These are phyloP conservation scores for Phoenicopterus ruber DNA, from an alignment of 2,113 vertebrate species.

Conservation along the genomic window DNA sequence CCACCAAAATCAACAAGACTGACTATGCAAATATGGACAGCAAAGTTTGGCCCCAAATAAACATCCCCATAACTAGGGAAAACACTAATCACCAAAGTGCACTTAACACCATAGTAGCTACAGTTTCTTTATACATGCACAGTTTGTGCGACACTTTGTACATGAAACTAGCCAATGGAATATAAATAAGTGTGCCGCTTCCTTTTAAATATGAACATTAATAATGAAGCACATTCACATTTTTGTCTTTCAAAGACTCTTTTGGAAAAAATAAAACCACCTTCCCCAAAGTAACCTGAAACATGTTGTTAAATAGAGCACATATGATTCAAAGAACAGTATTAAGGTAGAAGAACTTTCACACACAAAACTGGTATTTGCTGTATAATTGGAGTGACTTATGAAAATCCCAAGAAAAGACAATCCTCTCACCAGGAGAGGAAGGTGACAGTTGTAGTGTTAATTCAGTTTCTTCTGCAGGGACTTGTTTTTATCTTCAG, in stretches of 20 bases:
- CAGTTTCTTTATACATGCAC: conserved; percentile 73
- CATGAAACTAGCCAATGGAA: conserved; percentile 64
- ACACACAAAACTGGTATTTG: conserved; percentile 48
- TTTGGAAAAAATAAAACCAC: not conserved
- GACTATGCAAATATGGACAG: conserved; percentile 25
- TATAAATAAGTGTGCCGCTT: conserved; percentile 73
- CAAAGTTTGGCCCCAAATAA: conserved; percentile 62
- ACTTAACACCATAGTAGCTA: conserved; percentile 71
- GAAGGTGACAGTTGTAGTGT: conserved; percentile 22
- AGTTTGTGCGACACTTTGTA: conserved; percentile 60
- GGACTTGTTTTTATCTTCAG: conserved; percentile 48
- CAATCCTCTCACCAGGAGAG: conserved; percentile 83
- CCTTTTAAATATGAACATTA: conserved; percentile 76
- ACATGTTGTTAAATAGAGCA: conserved; percentile 33
- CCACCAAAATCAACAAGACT: not conserved
- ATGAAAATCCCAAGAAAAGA: conserved; percentile 40
- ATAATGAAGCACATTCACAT: conserved; percentile 74
- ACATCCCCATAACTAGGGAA: conserved; percentile 61
- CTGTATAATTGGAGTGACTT: conserved; percentile 20
- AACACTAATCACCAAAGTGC: conserved; percentile 70
- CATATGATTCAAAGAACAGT: not conserved
- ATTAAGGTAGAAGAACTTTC: conserved; percentile 14
- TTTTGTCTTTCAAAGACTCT: conserved; percentile 65
- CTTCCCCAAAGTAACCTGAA: conserved; percentile 14
- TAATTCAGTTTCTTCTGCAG: conserved; percentile 83